These are phyloP conservation scores for Eueremaeus valkanovi DNA, from an alignment of 2,888 invertebrate species.

Conservation along the genomic window DNA sequence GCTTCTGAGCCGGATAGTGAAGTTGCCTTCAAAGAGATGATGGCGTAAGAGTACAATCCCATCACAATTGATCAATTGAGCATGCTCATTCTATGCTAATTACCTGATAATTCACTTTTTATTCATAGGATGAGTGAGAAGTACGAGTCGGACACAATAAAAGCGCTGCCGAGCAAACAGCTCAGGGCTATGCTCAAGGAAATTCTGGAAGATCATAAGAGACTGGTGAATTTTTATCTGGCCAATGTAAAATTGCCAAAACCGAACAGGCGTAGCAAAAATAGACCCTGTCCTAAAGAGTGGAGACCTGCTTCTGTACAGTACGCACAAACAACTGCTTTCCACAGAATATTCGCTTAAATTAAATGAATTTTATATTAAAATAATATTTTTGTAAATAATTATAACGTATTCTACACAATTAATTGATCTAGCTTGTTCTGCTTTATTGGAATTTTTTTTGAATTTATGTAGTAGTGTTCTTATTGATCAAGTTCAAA, in stretches of 20 bases:
- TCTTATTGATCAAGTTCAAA: too few species aligned
- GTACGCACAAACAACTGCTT: not conserved
- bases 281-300: constrained; percentile 1
- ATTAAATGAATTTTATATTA: not conserved
- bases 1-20: not conserved
- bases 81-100: not conserved
- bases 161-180: not conserved
- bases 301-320: not conserved
- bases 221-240: not conserved
- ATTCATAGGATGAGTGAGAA: not conserved
- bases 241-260: not conserved
- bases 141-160: not conserved
- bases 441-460: too few species aligned
- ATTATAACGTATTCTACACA: too few species aligned
- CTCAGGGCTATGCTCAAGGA: not conserved
- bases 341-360: not conserved
- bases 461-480: too few species aligned
- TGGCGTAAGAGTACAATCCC: too few species aligned
- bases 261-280: not conserved
- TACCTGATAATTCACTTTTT: not conserved
- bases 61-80: too few species aligned
- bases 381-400: not conserved
- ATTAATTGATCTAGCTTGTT: not conserved
- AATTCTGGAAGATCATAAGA: not conserved
- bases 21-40: not conserved